phyloP scores from a whole-genome alignment of 2,888 invertebrate genomes.

The Caenorhabditis angaria region DNA sequence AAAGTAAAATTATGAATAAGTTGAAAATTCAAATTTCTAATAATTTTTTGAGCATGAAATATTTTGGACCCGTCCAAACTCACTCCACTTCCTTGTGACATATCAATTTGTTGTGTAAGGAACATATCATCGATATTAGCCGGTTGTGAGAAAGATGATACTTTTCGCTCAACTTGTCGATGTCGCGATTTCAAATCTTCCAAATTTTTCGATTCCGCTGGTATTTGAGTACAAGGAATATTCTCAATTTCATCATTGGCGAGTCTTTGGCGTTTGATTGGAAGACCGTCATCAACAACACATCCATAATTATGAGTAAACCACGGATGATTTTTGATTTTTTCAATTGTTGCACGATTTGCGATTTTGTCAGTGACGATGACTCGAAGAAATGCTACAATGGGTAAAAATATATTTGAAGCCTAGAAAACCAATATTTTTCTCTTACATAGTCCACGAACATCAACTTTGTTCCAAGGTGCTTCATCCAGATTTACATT shows the following conservation, averaged over 20 bases:
- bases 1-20: no score
- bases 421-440: neutral
- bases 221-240: slow-evolving; percentile 10
- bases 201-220: neutral
- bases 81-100: slow-evolving; percentile 38
- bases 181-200: slow-evolving; percentile 15
- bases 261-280: slow-evolving; percentile 19
- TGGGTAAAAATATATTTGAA: neutral
- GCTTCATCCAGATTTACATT: slow-evolving; percentile 33
- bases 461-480: slow-evolving; percentile 86
- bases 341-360: slow-evolving; percentile 79
- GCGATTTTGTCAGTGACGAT: slow-evolving; percentile 81
- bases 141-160: slow-evolving; percentile 83
- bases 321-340: slow-evolving; percentile 84
- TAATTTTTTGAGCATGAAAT: neutral
- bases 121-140: slow-evolving; percentile 84
- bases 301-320: slow-evolving; percentile 72
- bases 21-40: no score
- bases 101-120: slow-evolving; percentile 73
- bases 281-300: slow-evolving; percentile 1
- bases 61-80: neutral
- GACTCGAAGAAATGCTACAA: slow-evolving; percentile 79
- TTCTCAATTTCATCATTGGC: slow-evolving; percentile 29
- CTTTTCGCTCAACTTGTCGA: slow-evolving; percentile 23
- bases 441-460: slow-evolving; percentile 78